Conservation (phyloP, 2,888 invertebrate species). For the Itoplectis maculator region DNA sequence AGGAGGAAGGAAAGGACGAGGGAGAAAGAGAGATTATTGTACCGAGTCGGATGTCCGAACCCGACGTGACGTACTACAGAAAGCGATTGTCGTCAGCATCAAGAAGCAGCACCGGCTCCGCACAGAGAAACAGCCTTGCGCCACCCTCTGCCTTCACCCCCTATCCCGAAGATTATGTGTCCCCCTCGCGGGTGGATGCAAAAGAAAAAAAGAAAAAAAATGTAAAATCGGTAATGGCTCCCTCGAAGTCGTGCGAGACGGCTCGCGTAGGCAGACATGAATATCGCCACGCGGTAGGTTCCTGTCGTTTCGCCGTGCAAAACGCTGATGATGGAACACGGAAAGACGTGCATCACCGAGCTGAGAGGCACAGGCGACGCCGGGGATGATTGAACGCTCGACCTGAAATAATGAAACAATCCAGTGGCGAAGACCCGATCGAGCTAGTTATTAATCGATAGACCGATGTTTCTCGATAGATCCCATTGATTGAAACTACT, state of each 20-base stretch:
- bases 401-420: conserved; percentile 46
- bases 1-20: conserved; percentile 5
- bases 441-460: conserved; percentile 54
- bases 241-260: conserved; percentile 71
- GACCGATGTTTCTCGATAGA: conserved; percentile 23
- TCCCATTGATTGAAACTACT: too few relatives aligned
- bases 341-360: conserved; percentile 38
- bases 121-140: conserved; percentile 19
- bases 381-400: conserved; percentile 48
- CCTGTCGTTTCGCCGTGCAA: conserved; percentile 48
- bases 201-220: conserved; percentile 63
- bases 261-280: conserved; percentile 26
- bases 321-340: conserved; percentile 52
- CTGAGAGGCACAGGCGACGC: conserved; percentile 10
- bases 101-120: conserved; percentile 40
- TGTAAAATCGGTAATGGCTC: conserved; percentile 73
- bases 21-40: too few relatives aligned
- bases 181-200: conserved; percentile 43
- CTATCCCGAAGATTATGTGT: conserved; percentile 64
- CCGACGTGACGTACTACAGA: conserved; percentile 61
- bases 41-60: conserved; percentile 43
- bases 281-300: conserved; percentile 12
- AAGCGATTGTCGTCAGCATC: conserved; percentile 60
- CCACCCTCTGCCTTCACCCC: conserved; percentile 39
- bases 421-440: conserved; percentile 25